These are phyloP conservation scores for Oxystoma pomonae DNA, from an alignment of 2,888 invertebrate genomes.

Conservation along the genomic window DNA sequence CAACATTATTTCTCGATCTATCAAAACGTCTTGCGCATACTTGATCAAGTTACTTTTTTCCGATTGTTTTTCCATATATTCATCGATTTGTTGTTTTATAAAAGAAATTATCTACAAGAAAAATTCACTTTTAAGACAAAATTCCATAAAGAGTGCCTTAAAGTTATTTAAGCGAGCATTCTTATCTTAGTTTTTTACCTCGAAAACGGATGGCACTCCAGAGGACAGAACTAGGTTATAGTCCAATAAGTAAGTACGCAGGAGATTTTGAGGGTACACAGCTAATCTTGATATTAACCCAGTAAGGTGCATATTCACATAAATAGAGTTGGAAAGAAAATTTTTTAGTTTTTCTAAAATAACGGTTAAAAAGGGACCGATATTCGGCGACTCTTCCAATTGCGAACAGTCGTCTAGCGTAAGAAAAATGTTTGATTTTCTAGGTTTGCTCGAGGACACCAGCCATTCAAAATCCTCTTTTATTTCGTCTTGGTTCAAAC, in stretches of 20 bases:
- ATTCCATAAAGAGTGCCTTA: conserved; percentile 6
- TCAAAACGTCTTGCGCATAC: conserved; percentile 74
- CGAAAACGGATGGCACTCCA: conserved; percentile 85
- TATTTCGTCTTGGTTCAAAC: conserved; percentile 54
- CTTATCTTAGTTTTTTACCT: conserved; percentile 54
- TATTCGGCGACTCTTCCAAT: conserved; percentile 44
- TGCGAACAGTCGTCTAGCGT: conserved; percentile 48
- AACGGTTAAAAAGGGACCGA: conserved; percentile 77
- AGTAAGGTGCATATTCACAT: conserved; percentile 83
- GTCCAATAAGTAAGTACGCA: conserved; percentile 83
- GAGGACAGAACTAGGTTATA: conserved; percentile 83
- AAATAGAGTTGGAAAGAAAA: conserved; percentile 78
- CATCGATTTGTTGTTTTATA: conserved; percentile 84
- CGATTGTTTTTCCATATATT: conserved; percentile 59
- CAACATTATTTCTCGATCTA: conserved; percentile 73
- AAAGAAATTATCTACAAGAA: conserved; percentile 64
- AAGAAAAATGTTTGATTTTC: conserved; percentile 22
- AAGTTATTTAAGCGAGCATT: background rate
- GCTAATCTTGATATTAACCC: conserved; percentile 82
- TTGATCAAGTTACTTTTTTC: conserved; percentile 64
- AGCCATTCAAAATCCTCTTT: conserved; percentile 43
- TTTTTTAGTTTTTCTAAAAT: conserved; percentile 77
- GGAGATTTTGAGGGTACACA: conserved; percentile 82
- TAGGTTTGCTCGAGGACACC: conserved; percentile 38
- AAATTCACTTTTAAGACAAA: conserved; percentile 13